These are phyloP conservation scores for Pristionchus arcanus DNA, from an alignment of 2,888 invertebrate genomes.

Conservation along the genomic window DNA sequence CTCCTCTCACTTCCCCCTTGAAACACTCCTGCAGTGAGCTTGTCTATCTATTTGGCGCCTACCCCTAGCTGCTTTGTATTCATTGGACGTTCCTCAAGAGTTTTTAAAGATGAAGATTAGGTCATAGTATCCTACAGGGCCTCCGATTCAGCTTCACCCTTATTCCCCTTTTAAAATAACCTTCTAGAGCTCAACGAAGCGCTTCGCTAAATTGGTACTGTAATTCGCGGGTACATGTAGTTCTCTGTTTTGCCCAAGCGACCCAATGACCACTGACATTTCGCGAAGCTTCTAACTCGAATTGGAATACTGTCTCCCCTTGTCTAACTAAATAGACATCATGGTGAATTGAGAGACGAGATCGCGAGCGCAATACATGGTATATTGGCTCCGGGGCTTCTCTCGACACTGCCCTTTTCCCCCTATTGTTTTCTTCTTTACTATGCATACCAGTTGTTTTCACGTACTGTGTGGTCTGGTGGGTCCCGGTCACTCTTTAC, in stretches of 20 bases:
- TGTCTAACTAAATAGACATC: no score
- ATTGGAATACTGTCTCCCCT: not conserved
- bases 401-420: conserved; percentile 1
- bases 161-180: no score
- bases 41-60: no score
- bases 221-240: not conserved
- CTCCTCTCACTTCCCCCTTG: no score
- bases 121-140: no score
- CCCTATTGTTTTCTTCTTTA: not conserved
- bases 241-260: not conserved
- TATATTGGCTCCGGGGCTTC: not conserved
- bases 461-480: not conserved
- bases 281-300: not conserved
- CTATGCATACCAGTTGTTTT: conserved; percentile 39
- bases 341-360: not conserved
- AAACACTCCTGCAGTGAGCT: no score
- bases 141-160: no score
- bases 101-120: no score
- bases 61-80: no score
- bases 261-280: not conserved
- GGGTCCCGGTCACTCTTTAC: not conserved
- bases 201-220: not conserved
- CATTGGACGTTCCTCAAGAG: no score
- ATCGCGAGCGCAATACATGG: not conserved
- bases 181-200: not conserved